Percentiles rank a stretch among this genome's conserved stretches.
These are phyloP conservation scores for Peromyscus polionotus DNA, from an alignment of 2,113 vertebrate species.

Conservation along the genomic window DNA sequence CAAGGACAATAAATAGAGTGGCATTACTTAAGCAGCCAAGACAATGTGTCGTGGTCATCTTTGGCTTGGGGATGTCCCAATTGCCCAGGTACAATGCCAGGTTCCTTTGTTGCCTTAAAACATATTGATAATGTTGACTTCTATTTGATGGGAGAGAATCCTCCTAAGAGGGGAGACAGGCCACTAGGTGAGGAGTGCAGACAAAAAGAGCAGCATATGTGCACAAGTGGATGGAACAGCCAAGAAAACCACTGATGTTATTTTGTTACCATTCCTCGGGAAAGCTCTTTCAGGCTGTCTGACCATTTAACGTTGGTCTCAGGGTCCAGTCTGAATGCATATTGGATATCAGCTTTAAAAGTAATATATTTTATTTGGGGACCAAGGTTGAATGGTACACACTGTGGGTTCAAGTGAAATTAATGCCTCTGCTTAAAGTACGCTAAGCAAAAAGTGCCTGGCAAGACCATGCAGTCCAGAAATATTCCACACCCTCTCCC, in stretches of 20 bases:
- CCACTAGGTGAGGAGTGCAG: not conserved
- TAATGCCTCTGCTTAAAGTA: not conserved
- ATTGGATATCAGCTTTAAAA: not conserved
- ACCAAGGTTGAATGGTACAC: not conserved
- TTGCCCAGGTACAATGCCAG: not conserved
- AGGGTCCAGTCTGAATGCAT: not conserved
- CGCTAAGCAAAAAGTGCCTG: constrained; percentile 4
- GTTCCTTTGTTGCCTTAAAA: not conserved
- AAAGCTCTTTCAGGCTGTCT: not conserved
- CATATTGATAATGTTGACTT: not conserved
- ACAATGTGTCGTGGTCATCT: not conserved
- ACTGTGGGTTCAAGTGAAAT: not conserved
- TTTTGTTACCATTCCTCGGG: not conserved
- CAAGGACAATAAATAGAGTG: not conserved
- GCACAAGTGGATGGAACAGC: too few relatives aligned
- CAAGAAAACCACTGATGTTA: not conserved
- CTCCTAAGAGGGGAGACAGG: not conserved
- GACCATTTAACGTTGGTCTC: not conserved
- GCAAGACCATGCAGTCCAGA: not conserved
- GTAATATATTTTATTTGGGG: not conserved
- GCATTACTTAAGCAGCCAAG: not conserved
- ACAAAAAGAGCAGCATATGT: not conserved
- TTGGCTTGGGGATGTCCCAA: not conserved
- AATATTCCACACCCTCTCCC: not conserved
- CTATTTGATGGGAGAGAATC: not conserved